Conservation (phyloP, 2,888 invertebrate genomes). For the Petrolisthes cinctipes region DNA sequence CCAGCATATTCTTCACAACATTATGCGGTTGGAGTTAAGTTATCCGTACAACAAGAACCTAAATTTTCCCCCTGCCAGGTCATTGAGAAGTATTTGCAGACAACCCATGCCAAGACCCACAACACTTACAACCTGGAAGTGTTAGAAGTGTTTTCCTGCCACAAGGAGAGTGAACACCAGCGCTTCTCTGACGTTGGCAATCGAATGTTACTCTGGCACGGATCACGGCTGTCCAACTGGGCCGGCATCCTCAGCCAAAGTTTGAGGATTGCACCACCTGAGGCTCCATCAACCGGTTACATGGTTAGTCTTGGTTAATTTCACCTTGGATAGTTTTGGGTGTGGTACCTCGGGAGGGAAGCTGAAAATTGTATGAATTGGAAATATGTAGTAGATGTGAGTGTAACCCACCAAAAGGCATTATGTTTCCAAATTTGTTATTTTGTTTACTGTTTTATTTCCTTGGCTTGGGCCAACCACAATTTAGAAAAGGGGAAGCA, state of each 20-base stretch:
- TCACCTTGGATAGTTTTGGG: neutral
- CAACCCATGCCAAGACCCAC: slow-evolving; percentile 94
- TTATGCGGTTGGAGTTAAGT: neutral
- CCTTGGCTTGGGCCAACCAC: neutral
- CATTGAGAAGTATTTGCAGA: slow-evolving; percentile 80
- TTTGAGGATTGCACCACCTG: slow-evolving; percentile 96
- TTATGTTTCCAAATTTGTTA: neutral
- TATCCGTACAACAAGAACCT: neutral
- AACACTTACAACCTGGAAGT: slow-evolving; percentile 79
- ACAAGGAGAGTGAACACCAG: slow-evolving; percentile 53
- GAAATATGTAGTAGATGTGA: too few relatives aligned
- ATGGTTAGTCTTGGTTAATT: slow-evolving; percentile 58
- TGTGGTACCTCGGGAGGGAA: neutral
- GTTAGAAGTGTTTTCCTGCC: slow-evolving; percentile 72
- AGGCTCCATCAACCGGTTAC: slow-evolving; percentile 89
- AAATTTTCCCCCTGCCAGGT: slow-evolving; percentile 39
- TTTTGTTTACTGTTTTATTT: neutral
- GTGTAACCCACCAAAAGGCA: too few relatives aligned
- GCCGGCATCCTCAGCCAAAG: slow-evolving; percentile 94
- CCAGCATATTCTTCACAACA: too few relatives aligned
- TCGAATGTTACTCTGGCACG: slow-evolving; percentile 93
- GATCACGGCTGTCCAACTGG: slow-evolving; percentile 93
- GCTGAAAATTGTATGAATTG: too few relatives aligned
- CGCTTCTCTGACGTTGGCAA: slow-evolving; percentile 88
- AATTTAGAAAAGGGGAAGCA: neutral